These are phyloP conservation scores for Leucozona laternaria DNA, from an alignment of 2,888 invertebrate species.

Conservation along the genomic window DNA sequence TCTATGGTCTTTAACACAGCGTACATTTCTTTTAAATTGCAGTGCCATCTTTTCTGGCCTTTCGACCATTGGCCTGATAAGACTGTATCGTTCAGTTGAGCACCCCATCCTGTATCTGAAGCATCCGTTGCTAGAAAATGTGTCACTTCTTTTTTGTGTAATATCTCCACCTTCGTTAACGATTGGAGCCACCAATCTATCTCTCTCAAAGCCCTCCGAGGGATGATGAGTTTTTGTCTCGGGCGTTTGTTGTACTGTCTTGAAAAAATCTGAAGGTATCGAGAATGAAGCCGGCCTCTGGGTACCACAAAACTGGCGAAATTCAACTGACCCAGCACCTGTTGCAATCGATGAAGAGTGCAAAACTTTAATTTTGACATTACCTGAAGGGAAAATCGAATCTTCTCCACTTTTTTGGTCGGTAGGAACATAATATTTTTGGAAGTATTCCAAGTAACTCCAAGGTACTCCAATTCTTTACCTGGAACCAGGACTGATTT, in stretches of 20 bases:
- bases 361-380: background rate
- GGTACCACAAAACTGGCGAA: constrained; percentile 21
- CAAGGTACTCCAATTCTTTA: constrained; percentile 4
- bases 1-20: constrained; percentile 1
- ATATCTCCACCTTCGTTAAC: background rate
- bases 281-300: constrained; percentile 16
- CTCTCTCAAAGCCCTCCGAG: constrained; percentile 19
- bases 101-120: background rate
- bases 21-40: constrained; percentile 34
- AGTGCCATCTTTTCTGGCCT: background rate
- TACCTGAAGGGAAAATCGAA: background rate
- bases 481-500: constrained; percentile 12
- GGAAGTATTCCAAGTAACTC: background rate
- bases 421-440: background rate
- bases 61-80: too few species aligned
- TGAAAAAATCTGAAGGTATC: constrained; percentile 23
- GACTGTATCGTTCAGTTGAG: background rate
- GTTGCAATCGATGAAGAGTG: background rate
- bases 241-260: background rate
- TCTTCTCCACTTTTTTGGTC: background rate
- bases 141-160: background rate
- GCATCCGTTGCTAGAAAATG: background rate
- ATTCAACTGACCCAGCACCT: background rate
- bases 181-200: constrained; percentile 18
- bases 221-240: constrained; percentile 12